Conservation (phyloP, 2,113 vertebrate genomes). For the Isurus oxyrinchus region DNA sequence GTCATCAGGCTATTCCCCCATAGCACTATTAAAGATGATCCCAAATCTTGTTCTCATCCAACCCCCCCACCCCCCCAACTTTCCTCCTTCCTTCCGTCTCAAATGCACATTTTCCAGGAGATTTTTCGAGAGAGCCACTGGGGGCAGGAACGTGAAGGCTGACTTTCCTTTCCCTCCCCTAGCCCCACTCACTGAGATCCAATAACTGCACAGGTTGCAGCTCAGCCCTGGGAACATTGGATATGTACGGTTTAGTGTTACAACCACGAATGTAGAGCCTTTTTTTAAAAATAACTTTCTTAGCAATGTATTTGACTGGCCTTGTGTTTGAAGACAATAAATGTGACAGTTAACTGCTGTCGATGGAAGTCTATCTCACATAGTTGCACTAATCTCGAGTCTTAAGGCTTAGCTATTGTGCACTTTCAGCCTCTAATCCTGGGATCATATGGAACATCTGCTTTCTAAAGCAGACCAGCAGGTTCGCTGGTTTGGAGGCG, state of each 20-base stretch:
- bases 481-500: neutral
- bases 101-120: neutral
- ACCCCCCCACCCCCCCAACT: neutral
- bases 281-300: neutral
- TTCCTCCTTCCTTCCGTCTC: neutral
- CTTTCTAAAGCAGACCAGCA: neutral
- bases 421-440: neutral
- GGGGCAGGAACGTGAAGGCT: neutral
- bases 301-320: neutral
- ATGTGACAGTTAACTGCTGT: neutral
- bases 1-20: neutral
- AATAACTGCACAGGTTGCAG: neutral
- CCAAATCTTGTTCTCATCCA: neutral
- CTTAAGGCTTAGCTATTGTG: conserved; percentile 2
- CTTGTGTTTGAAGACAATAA: neutral
- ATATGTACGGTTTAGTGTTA: neutral
- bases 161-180: neutral
- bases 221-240: neutral
- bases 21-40: neutral
- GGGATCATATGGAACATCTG: neutral
- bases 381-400: neutral
- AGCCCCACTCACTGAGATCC: neutral
- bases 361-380: neutral
- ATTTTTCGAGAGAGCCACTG: neutral
- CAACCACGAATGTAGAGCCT: neutral